phyloP scores from a whole-genome alignment of 2,797 vertebrate genomes.

The Furcifer pardalis region DNA sequence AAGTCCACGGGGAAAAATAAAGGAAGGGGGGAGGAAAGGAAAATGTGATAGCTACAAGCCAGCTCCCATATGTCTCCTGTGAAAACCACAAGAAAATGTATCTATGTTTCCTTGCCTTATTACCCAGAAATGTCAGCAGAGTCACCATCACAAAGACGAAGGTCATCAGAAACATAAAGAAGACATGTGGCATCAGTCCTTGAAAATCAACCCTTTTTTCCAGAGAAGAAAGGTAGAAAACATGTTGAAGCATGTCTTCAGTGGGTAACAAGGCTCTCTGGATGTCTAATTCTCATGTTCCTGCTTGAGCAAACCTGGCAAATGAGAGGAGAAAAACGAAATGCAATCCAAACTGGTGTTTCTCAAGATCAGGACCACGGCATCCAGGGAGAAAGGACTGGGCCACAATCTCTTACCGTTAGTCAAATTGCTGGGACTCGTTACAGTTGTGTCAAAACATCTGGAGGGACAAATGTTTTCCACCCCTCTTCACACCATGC shows the following conservation, averaged over 20 bases:
- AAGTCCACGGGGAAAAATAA: constrained; percentile 25
- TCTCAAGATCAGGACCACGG: background rate
- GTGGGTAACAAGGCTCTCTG: background rate
- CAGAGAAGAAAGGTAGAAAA: constrained; percentile 10
- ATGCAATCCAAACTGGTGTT: background rate
- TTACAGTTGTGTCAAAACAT: background rate
- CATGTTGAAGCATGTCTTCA: background rate
- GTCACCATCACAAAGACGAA: constrained; percentile 33
- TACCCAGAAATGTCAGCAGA: constrained; percentile 47
- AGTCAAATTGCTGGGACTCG: background rate
- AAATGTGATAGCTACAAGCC: constrained; percentile 28
- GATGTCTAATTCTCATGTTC: background rate
- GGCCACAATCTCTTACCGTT: background rate
- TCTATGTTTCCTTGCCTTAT: constrained; percentile 31
- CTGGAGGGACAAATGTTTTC: background rate
- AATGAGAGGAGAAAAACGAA: too few species aligned
- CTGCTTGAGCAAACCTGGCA: too few species aligned
- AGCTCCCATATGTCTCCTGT: constrained; percentile 26
- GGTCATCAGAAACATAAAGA: constrained; percentile 40
- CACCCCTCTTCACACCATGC: background rate
- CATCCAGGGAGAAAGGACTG: too few species aligned
- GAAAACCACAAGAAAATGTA: constrained; percentile 36
- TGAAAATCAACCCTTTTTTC: constrained; percentile 18
- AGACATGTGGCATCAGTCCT: constrained; percentile 36
- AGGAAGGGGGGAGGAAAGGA: background rate